Conservation (phyloP, 2,113 vertebrate species). For the Aegotheles bennettii region DNA sequence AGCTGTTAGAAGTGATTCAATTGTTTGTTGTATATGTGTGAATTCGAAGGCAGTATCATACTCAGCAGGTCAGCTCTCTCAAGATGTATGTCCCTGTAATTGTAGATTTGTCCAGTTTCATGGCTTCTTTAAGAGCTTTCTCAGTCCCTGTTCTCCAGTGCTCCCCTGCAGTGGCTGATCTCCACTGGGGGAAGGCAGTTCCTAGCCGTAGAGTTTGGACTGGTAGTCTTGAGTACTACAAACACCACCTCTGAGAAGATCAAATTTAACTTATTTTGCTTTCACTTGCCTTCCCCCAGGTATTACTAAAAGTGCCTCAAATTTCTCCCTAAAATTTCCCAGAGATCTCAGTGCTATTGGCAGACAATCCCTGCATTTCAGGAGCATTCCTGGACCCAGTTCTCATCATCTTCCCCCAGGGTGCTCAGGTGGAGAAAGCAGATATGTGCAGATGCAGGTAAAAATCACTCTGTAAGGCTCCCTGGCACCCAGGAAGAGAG, state of each 20-base stretch:
- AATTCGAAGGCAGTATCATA: neutral
- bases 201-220: neutral
- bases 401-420: rapidly evolving
- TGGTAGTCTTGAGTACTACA: neutral
- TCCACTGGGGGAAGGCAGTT: neutral
- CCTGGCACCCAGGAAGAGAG: neutral
- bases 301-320: neutral
- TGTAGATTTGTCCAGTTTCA: neutral
- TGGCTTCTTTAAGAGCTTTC: neutral
- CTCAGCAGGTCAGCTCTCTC: neutral
- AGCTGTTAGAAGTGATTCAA: neutral
- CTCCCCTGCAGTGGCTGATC: neutral
- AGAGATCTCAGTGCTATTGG: neutral
- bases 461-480: neutral
- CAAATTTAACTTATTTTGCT: neutral
- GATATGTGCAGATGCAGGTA: rapidly evolving
- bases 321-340: neutral
- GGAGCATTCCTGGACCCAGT: neutral
- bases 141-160: neutral
- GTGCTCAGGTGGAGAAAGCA: neutral
- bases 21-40: rapidly evolving
- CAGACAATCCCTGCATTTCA: neutral
- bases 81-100: neutral
- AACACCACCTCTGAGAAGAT: neutral
- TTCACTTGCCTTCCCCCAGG: neutral